Base-by-base conservation (phyloP, 1,140 invertebrate genomes). In the Maniola jurtina region DNA sequence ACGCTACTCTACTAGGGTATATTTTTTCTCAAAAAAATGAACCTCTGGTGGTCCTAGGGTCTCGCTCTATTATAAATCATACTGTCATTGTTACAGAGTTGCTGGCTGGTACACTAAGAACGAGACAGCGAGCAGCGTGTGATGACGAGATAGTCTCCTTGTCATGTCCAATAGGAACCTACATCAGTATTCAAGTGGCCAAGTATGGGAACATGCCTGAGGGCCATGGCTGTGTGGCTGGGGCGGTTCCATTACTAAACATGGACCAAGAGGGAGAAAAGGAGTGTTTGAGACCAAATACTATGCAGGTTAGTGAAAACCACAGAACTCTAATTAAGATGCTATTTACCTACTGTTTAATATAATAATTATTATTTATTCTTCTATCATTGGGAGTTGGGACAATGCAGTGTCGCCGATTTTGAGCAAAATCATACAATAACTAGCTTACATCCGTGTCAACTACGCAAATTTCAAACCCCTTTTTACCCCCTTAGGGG, bases 71-170 rank as follows among this genome's bases (percentile, higher is more conserved):
- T 5, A 16, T 50, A 11, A 25, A 13, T 5, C 60, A 36, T 55
- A 9, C 7, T 56, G 52, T 50, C 61, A 66, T 77, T 77, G 60
- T 66, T 73, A 35, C 72, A 89, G 87, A 75, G n/a, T 92, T 97
- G 60, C 93, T 98, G 70, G 94, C 95, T 75, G 95, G 96, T 34
- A 98, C 96, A 4, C 88, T 98, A 71, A 94, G 95, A 81, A 97
- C 96, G 52, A 96, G 96, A 91, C 96, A 97, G 83, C 93, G 94
- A 65, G 95, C 95, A 9, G 94, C 95, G 2, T 98, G 97, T 86
- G 96, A 98, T 77, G 95, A 96, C 45, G 95, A 98, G 76, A 92
- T 93, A 71, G 94, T 98, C 77, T 93, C 93, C 15, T 92, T 98
- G 38, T 93, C 94, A 62, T 98, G 97, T 91, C 96, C 97, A 9